phyloP scores from a whole-genome alignment of 2,113 vertebrate genomes.

The Platycercus adscitus region DNA sequence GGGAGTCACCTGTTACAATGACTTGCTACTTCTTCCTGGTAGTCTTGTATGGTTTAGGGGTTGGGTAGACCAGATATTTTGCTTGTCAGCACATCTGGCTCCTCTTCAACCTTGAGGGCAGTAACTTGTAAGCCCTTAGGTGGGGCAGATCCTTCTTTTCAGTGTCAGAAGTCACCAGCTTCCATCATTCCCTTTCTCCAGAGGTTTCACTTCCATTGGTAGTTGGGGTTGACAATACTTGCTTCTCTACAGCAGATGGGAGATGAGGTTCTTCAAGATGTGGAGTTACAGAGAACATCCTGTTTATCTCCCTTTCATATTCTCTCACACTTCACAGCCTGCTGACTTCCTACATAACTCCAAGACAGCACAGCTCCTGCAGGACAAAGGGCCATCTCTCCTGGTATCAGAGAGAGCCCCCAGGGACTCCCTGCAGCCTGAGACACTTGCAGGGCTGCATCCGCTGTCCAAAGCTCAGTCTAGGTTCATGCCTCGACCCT shows the following conservation, averaged over 20 bases:
- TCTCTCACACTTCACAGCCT: neutral
- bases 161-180: neutral
- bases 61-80: neutral
- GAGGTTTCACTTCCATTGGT: neutral
- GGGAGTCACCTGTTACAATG: neutral
- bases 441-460: neutral
- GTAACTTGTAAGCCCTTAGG: neutral
- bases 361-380: neutral
- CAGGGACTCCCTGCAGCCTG: neutral
- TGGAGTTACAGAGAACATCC: neutral
- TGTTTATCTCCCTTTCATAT: neutral
- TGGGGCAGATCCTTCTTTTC: neutral
- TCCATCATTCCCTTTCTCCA: neutral
- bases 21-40: neutral
- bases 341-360: neutral
- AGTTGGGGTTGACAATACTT: neutral
- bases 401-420: neutral
- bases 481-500: neutral
- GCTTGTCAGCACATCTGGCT: neutral
- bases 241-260: neutral
- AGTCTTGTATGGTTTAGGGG: neutral
- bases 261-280: neutral
- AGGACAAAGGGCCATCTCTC: neutral
- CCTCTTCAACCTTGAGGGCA: fast-evolving
- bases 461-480: neutral